These are phyloP conservation scores for Crocuta crocuta DNA, from an alignment of 2,113 vertebrate species.

Conservation along the genomic window DNA sequence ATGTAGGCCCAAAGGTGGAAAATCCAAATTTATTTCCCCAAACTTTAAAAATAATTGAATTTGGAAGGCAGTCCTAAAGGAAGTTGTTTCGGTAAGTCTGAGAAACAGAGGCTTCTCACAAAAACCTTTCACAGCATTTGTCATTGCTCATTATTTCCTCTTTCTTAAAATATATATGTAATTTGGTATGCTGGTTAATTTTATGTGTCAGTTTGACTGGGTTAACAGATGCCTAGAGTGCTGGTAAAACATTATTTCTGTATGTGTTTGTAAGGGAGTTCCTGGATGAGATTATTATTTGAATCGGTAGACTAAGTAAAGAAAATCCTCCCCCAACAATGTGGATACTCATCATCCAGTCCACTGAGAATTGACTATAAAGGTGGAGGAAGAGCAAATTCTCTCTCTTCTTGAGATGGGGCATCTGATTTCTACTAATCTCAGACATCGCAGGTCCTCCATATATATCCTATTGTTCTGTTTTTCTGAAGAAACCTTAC, in stretches of 20 bases:
- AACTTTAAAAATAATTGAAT: conserved; percentile 3
- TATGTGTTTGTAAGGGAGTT: not conserved
- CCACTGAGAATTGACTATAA: not conserved
- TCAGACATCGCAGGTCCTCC: not conserved
- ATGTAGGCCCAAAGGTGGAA: not conserved
- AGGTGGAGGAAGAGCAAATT: not conserved
- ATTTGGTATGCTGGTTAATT: not conserved
- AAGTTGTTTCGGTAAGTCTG: not conserved
- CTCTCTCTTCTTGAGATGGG: not conserved
- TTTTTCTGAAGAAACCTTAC: not conserved
- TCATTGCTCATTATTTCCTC: not conserved
- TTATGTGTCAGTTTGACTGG: not conserved
- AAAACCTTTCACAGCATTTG: not conserved
- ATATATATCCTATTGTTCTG: not conserved
- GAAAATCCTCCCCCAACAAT: not conserved
- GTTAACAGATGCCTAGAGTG: not conserved
- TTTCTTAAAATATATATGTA: not conserved
- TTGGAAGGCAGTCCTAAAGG: not conserved
- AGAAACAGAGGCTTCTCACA: not conserved
- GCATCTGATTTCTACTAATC: not conserved
- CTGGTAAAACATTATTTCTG: not conserved
- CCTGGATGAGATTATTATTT: not conserved
- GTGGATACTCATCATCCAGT: not conserved
- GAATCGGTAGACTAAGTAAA: not conserved
- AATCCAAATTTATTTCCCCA: not conserved